phyloP scores from a whole-genome alignment of 2,888 invertebrate genomes.

The Polyommatus icarus region DNA sequence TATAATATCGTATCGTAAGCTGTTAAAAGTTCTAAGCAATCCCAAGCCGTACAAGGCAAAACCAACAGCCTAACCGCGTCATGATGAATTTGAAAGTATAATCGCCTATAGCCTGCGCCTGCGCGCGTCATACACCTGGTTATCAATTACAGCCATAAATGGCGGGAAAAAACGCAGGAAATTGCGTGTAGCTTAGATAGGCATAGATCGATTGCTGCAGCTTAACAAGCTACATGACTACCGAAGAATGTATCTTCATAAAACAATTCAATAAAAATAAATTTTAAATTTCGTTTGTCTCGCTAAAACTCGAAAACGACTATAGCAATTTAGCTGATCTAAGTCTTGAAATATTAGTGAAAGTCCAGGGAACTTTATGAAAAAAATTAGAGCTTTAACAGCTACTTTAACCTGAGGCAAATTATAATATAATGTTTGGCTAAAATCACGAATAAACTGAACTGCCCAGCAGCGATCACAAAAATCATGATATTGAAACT shows the following conservation, averaged over 20 bases:
- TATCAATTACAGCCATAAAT: conserved; percentile 10
- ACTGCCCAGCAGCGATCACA: too few relatives aligned
- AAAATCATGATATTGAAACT: too few relatives aligned
- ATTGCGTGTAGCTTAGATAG: neutral
- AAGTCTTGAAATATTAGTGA: too few relatives aligned
- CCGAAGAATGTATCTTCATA: neutral
- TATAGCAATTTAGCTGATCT: too few relatives aligned
- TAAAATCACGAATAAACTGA: too few relatives aligned
- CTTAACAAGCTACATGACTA: neutral
- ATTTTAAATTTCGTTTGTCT: too few relatives aligned
- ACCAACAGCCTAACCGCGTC: conserved; percentile 35
- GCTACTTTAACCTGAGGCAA: too few relatives aligned
- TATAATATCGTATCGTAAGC: conserved; percentile 7
- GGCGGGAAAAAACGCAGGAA: conserved; percentile 16
- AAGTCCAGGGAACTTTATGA: too few relatives aligned
- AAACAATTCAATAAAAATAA: too few relatives aligned
- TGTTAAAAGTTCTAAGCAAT: conserved; percentile 34
- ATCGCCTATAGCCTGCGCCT: conserved; percentile 25
- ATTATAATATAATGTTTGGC: too few relatives aligned
- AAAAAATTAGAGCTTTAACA: too few relatives aligned
- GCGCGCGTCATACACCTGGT: conserved; percentile 20
- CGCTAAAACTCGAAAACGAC: too few relatives aligned
- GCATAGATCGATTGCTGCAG: neutral
- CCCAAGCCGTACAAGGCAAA: conserved; percentile 38
- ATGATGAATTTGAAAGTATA: conserved; percentile 42